Conservation (phyloP, 2,113 vertebrate species). For the Myotis lucifugus region DNA sequence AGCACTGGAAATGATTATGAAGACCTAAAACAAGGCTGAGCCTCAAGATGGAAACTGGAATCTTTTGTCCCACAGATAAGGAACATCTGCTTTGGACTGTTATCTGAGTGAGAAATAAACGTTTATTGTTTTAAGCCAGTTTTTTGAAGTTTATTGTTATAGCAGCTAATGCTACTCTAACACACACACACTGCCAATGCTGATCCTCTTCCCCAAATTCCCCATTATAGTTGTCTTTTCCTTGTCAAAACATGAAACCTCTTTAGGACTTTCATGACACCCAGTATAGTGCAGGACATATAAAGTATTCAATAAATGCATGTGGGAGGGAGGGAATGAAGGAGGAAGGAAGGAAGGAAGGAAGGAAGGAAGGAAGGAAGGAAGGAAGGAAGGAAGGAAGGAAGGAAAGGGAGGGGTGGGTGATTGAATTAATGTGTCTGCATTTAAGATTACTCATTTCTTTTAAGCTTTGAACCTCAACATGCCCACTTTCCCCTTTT, state of each 20-base stretch:
- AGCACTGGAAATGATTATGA: neutral
- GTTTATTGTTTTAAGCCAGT: neutral
- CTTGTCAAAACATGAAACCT: neutral
- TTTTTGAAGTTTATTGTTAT: constrained; percentile 13
- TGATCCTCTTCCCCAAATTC: neutral
- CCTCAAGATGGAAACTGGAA: neutral
- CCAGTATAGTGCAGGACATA: neutral
- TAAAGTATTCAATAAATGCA: constrained; percentile 14
- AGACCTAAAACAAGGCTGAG: neutral
- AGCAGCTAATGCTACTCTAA: neutral
- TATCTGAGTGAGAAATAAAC: constrained; percentile 31
- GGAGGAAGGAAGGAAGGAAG: neutral
- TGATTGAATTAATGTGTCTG: neutral
- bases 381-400: rapidly evolving
- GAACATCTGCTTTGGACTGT: constrained; percentile 33
- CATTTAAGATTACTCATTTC: neutral
- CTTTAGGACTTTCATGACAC: neutral
- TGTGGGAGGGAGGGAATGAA: neutral
- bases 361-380: rapidly evolving
- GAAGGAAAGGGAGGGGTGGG: rapidly evolving
- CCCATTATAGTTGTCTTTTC: neutral
- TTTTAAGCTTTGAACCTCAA: constrained; percentile 18
- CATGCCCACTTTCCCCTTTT: neutral
- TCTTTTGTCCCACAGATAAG: constrained; percentile 6
- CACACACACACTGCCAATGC: neutral